phyloP scores from a whole-genome alignment of 35 echinoderm and acorn worm species.

The Lytechinus pictus region DNA sequence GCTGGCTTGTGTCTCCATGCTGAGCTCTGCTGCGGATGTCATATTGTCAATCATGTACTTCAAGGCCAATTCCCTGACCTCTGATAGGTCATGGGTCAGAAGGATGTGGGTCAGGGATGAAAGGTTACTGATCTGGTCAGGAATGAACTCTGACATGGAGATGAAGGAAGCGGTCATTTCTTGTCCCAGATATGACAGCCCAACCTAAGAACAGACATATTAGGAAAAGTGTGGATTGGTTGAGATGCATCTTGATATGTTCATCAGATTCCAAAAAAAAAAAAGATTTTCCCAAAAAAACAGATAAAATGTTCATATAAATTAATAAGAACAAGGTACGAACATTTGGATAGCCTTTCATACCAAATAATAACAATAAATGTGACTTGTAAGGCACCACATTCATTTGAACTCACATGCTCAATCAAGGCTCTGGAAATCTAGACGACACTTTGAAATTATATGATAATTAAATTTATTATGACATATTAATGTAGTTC shows the following conservation, averaged over 20 bases:
- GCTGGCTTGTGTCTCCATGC: neutral
- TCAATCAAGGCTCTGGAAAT: too few relatives aligned
- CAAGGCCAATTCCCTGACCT: conserved; percentile 7
- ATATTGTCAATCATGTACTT: neutral
- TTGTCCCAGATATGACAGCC: conserved; percentile 43
- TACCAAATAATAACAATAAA: neutral
- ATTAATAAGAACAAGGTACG: neutral
- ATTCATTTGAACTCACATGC: too few relatives aligned
- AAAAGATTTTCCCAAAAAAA: neutral
- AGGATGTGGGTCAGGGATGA: conserved; percentile 10
- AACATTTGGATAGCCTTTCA: neutral
- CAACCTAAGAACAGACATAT: conserved; percentile 42
- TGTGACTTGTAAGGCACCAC: neutral
- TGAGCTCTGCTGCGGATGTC: neutral
- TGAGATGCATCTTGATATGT: neutral
- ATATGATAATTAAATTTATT: too few relatives aligned
- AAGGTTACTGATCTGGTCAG: neutral
- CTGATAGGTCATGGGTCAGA: conserved; percentile 11
- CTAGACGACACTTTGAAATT: too few relatives aligned
- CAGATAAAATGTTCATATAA: neutral
- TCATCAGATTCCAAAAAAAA: neutral
- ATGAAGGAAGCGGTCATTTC: conserved; percentile 47
- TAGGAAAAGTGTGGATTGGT: neutral
- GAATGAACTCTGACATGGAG: conserved; percentile 31
- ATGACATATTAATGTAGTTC: too few relatives aligned